Conservation (phyloP, 1,140 invertebrate species). For the Penaeus vannamei region DNA sequence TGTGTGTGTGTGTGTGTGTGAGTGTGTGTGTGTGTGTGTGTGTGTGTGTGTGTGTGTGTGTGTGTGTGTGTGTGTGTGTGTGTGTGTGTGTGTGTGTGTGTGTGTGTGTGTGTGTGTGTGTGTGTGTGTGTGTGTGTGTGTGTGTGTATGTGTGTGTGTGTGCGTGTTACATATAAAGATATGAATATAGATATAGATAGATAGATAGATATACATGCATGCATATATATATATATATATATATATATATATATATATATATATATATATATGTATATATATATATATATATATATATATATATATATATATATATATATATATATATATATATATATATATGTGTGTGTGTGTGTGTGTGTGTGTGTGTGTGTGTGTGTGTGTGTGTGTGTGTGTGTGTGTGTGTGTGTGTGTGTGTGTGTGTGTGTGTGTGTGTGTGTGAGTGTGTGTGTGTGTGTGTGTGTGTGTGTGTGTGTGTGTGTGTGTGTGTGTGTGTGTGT, state of each 20-base stretch:
- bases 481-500: background rate
- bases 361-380: constrained; percentile 33
- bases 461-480: background rate
- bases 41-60: too few relatives aligned
- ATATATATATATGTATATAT: background rate
- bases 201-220: constrained; percentile 12
- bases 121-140: too few relatives aligned
- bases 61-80: too few relatives aligned
- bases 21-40: too few relatives aligned
- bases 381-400: constrained; percentile 20
- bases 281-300: constrained; percentile 24
- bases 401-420: constrained; percentile 1
- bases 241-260: constrained; percentile 28
- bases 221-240: too few relatives aligned
- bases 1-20: too few relatives aligned
- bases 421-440: background rate
- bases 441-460: background rate
- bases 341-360: constrained; percentile 33
- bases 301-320: constrained; percentile 21
- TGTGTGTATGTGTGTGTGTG: too few relatives aligned
- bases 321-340: background rate
- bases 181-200: constrained; percentile 10
- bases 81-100: too few relatives aligned
- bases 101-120: too few relatives aligned
- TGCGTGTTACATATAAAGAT: background rate